phyloP scores from a whole-genome alignment of 2,113 vertebrate genomes.

The Perccottus glenii region DNA sequence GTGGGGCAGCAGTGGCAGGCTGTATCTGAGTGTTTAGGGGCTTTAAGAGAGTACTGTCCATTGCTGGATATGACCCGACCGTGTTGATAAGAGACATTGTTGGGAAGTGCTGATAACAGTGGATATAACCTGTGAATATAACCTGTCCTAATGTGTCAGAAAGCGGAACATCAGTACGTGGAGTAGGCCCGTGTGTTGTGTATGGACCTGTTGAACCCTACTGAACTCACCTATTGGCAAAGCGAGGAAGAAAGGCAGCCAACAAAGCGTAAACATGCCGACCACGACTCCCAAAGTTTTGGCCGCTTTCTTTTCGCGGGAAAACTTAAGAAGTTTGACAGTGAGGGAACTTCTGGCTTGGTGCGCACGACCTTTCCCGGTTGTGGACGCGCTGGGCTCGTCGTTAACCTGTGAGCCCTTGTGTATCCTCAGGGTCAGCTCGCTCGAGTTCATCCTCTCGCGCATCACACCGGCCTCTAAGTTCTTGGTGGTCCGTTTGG shows the following conservation, averaged over 20 bases:
- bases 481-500: conserved; percentile 95
- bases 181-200: background rate
- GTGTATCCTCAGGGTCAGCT: conserved; percentile 94
- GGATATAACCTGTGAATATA: background rate
- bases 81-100: too few relatives aligned
- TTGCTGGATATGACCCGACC: too few relatives aligned
- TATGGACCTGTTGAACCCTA: background rate
- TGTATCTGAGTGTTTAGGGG: too few relatives aligned
- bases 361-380: conserved; percentile 83
- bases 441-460: conserved; percentile 92
- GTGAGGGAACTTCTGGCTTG: conserved; percentile 89
- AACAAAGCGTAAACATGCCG: conserved; percentile 94
- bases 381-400: conserved; percentile 71
- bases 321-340: conserved; percentile 92
- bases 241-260: conserved; percentile 94
- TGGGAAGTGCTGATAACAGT: too few relatives aligned
- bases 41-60: too few relatives aligned
- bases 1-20: too few relatives aligned
- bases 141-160: background rate
- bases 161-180: background rate
- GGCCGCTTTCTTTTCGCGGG: conserved; percentile 95
- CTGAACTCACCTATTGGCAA: conserved; percentile 88
- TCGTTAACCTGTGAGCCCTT: conserved; percentile 88
- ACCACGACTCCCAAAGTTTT: conserved; percentile 95
- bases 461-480: conserved; percentile 95